Conservation (phyloP, 2,888 invertebrate species). For the Chaetoderma sp. region DNA sequence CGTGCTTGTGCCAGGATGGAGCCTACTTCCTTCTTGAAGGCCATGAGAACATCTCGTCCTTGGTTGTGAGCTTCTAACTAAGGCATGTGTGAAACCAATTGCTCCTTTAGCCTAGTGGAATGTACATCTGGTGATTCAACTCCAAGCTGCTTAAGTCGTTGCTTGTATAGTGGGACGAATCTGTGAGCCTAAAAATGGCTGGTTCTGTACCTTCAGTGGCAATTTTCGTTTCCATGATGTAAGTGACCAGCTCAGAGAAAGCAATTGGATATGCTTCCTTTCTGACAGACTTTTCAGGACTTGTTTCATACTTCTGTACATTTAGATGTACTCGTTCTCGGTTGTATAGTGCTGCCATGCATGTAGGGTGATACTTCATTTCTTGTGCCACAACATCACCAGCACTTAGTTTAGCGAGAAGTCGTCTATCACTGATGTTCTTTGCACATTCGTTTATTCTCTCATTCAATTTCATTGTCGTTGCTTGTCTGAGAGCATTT, state of each 20-base stretch:
- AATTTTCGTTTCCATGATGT: neutral
- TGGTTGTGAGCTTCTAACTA: conserved; percentile 8
- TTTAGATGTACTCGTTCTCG: neutral
- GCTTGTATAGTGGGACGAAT: conserved; percentile 2
- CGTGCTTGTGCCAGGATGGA: conserved; percentile 10
- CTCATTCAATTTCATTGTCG: neutral
- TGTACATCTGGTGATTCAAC: conserved; percentile 2
- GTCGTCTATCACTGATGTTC: neutral
- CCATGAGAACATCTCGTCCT: conserved; percentile 10
- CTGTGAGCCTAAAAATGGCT: conserved; percentile 9
- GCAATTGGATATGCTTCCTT: neutral
- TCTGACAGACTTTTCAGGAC: neutral
- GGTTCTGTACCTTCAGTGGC: conserved; percentile 1
- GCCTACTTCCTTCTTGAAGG: conserved; percentile 7
- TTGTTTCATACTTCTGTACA: neutral
- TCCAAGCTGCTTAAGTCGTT: neutral
- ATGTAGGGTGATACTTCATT: neutral
- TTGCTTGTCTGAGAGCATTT: neutral
- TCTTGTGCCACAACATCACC: neutral
- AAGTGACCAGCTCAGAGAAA: neutral
- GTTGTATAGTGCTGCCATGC: neutral
- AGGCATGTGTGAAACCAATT: neutral
- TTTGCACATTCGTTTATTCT: neutral
- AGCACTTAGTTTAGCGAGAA: neutral
- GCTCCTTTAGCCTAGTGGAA: neutral